A percentile compares a stretch with the other conserved stretches of the same genome.
Evolutionary conservation across 2,113 vertebrate genomes (phyloP).

Genomic region (Meleagris gallopavo): DNA sequence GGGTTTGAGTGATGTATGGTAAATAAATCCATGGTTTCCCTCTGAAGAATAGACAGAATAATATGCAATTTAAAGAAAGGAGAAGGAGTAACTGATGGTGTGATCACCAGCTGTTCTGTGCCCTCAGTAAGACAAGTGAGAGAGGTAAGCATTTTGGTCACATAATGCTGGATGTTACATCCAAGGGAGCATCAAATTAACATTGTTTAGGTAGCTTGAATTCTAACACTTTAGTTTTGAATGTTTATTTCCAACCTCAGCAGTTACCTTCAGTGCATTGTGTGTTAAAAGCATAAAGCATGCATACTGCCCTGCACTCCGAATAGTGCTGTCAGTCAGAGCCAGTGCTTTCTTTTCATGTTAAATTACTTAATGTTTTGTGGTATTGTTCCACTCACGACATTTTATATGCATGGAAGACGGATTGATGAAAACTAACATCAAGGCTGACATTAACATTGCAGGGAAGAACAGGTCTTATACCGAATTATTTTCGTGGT

Average conservation of each 20-base stretch:
- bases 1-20: slow-evolving; percentile 34
- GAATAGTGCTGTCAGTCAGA: neutral
- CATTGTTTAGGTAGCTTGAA: neutral
- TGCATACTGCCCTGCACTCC: neutral
- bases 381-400: neutral
- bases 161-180: neutral
- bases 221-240: neutral
- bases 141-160: neutral
- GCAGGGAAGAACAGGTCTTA: slow-evolving; percentile 29
- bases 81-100: neutral
- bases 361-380: slow-evolving; percentile 32
- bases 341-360: fast-evolving
- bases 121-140: neutral
- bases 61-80: neutral
- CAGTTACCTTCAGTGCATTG: neutral
- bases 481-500: slow-evolving; percentile 11
- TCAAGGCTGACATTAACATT: slow-evolving; percentile 18
- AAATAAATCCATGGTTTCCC: neutral
- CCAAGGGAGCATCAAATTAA: neutral
- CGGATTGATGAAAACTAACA: slow-evolving; percentile 18
- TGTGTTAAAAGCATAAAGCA: neutral
- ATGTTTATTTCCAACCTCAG: neutral
- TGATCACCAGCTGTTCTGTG: neutral
- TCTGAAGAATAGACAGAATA: slow-evolving; percentile 12
- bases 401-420: slow-evolving; percentile 6